Evolutionary conservation across 2,113 vertebrate species (phyloP), one percentile per base, ranked within the genome.

Genomic region (Hippopotamus amphibius): DNA sequence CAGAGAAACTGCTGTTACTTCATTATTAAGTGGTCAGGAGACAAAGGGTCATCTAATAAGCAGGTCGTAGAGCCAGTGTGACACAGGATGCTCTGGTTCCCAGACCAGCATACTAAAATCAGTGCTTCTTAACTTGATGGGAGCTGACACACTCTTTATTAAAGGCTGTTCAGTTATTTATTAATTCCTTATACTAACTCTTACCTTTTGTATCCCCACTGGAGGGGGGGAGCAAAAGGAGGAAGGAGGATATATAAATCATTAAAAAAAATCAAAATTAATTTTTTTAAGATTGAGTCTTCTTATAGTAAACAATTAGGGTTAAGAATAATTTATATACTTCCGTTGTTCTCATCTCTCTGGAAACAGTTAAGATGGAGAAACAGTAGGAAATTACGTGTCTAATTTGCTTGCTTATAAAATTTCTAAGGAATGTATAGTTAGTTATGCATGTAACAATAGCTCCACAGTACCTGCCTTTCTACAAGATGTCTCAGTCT

Each of bases 341-440:
- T 77, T 83, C 61, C 61, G 74, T 57, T 83, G 74, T 80, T 94
- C 63, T 93, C 22, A 76, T 55, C 37, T 46, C 46, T 65, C 30
- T 10, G 22, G 33, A 83, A 93, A 88, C 15, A 68, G 37, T 65
- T 41, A 76, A 76, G 16, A 79, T 12, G 15, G 13, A 43, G 79
- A 88, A 95, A 88, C 12, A 82, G 17, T 24, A 66, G 93, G 37
- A 83, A 84, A 61, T 55, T 63, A 65, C 28, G 6, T 3, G 43
- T 55, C 80, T 81, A 69, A 46, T 88, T 66, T 93, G 79, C 16
- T 80, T 37, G 33, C 55, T 93, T 55, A 74, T 43, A 95, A 76
- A 83, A 82, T 28, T 53, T 65, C 82, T 7, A 66, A 63, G 14
- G 19, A 79, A 86, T 15, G 22, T 4, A 30, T 1, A 88, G 72